These are phyloP conservation scores for Nebria salina DNA, from an alignment of 2,888 invertebrate genomes.

Conservation along the genomic window DNA sequence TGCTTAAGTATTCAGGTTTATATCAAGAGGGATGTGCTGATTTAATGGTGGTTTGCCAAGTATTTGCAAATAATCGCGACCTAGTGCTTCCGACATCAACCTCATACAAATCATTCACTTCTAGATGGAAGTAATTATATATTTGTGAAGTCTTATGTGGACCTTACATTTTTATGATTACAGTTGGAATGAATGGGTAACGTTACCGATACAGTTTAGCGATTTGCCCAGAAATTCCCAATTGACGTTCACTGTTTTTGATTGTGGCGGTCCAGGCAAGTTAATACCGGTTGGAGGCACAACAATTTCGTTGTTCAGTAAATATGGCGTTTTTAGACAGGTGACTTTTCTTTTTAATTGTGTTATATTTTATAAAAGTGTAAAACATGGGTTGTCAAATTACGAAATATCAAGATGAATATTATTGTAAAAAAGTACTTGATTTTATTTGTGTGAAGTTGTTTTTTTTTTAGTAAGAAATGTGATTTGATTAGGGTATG, in stretches of 20 bases:
- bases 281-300: constrained; percentile 91
- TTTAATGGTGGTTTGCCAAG: constrained; percentile 86
- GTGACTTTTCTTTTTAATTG: constrained; percentile 59
- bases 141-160: constrained; percentile 23
- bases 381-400: too few species aligned
- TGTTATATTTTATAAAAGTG: too few species aligned
- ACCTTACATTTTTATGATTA: background rate
- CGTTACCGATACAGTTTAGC: constrained; percentile 87
- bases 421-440: too few species aligned
- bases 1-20: constrained; percentile 89
- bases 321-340: constrained; percentile 90
- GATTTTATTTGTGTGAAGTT: too few species aligned
- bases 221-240: constrained; percentile 90
- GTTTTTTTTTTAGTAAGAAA: background rate
- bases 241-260: constrained; percentile 88
- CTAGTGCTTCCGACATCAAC: constrained; percentile 88
- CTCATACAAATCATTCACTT: constrained; percentile 91
- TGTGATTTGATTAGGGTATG: constrained; percentile 70
- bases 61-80: constrained; percentile 82
- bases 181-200: constrained; percentile 98
- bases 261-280: constrained; percentile 88
- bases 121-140: constrained; percentile 86
- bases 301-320: constrained; percentile 92
- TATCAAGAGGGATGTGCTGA: constrained; percentile 88
- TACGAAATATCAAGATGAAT: too few species aligned